phyloP scores from a whole-genome alignment of 2,113 vertebrate genomes.

The Phalacrocorax carbo region DNA sequence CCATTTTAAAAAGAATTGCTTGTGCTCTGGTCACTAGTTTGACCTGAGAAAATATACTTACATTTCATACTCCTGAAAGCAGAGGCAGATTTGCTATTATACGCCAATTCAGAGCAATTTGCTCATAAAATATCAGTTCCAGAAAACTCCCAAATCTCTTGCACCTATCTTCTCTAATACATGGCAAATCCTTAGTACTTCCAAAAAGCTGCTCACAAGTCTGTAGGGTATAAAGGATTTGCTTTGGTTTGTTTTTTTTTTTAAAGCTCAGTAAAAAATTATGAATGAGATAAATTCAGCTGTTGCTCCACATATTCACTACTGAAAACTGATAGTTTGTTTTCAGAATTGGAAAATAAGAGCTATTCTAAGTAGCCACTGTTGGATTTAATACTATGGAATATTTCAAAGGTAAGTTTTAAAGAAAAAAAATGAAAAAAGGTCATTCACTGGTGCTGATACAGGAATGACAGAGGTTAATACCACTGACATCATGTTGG shows the following conservation, averaged over 20 bases:
- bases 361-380: neutral
- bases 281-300: neutral
- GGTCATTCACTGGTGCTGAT: neutral
- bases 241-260: neutral
- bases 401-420: conserved; percentile 12
- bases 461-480: conserved; percentile 48
- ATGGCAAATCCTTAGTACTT: neutral
- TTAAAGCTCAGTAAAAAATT: neutral
- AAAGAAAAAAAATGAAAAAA: neutral
- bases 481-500: conserved; percentile 53
- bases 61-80: neutral
- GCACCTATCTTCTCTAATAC: neutral
- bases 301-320: neutral
- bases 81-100: neutral
- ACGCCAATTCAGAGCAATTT: neutral
- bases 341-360: neutral
- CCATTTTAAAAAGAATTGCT: neutral
- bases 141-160: neutral
- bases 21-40: neutral
- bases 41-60: neutral
- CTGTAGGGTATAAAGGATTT: neutral
- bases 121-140: neutral
- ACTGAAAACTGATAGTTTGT: neutral
- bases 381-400: neutral
- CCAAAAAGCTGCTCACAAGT: neutral